Percentiles rank a stretch among this genome's conserved stretches.
Conservation (phyloP, 1,140 invertebrate species). For the Diuraphis noxia region DNA sequence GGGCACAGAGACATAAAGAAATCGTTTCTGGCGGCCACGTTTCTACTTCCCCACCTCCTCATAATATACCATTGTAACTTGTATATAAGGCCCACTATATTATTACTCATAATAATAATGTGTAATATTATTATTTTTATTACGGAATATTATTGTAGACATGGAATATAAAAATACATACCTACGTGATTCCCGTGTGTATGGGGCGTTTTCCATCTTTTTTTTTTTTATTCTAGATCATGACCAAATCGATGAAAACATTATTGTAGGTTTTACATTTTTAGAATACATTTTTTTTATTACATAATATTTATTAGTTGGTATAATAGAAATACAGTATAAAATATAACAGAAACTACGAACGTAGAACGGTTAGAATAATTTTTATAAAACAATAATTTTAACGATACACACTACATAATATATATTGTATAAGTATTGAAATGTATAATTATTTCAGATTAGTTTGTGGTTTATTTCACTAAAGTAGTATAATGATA, state of each 20-base stretch:
- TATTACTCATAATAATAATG: slow-evolving; percentile 51
- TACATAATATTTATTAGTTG: not conserved
- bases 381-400: not conserved
- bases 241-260: slow-evolving; percentile 29
- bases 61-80: slow-evolving; percentile 22
- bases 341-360: not conserved
- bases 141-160: slow-evolving; percentile 46
- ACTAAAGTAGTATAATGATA: not conserved
- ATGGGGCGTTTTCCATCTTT: slow-evolving; percentile 41
- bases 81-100: slow-evolving; percentile 28
- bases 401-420: too few species aligned
- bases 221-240: slow-evolving; percentile 48
- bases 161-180: slow-evolving; percentile 46
- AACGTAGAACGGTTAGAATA: not conserved
- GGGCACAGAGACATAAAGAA: slow-evolving; percentile 50
- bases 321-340: not conserved
- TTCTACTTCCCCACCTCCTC: slow-evolving; percentile 33
- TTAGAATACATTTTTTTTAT: not conserved
- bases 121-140: slow-evolving; percentile 51
- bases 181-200: slow-evolving; percentile 39
- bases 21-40: slow-evolving; percentile 41
- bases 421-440: not conserved
- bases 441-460: not conserved
- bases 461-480: not conserved
- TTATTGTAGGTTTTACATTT: not conserved